Base-by-base conservation (phyloP, 2,113 vertebrate genomes). In the Caranx ignobilis region DNA sequence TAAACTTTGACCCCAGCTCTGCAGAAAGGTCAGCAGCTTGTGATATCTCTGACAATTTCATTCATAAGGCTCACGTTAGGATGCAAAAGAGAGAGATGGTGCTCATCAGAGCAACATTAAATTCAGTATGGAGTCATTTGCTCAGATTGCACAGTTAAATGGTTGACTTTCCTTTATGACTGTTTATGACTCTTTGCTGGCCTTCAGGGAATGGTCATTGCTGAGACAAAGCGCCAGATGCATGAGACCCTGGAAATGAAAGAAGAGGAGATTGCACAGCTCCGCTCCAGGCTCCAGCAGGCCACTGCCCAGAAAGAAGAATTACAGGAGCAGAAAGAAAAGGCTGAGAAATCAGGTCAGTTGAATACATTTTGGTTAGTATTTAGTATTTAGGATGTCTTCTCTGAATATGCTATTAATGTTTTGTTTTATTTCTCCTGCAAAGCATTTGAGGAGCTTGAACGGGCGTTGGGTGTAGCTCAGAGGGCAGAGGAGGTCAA, bases 201-300 rank as follows among this genome's bases (percentile, higher is more conserved):
- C 82, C 90, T 86, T 93, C 80, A 99, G 98, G 98, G 97, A 69
- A 99, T 99, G 97, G 97, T 99, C 34, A 98, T 99, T 77, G 97
- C 98, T 54, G 97, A 99, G 94, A 97, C 97, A 32, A 99, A 99
- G 88, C 94, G 97, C 7, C 98, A 99, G 88, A 99, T 99, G 97
- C 97, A 98, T 3, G 98, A 99, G 89, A 98, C 97, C 0, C 65
- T 99, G 90, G 98, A 99, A 93, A 95, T 98, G 94, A 99, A 99
- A 87, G 98, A 99, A 90, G 98, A 99, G 37, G 98, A 99, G 90
- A 91, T 99, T 11, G 96, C 95, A 43, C 96, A 97, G 62, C 94
- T 99, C 21, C 95, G 95, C 59, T 90, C 94, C 88, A 95, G 89
- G 32, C 91, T 98, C 86, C 97, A 97, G 81, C 94, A 97, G 85